Percentiles rank a stretch among this genome's conserved stretches.
Evolutionary conservation across 2,113 vertebrate species (phyloP).

Genomic region (Dipodomys merriami): DNA sequence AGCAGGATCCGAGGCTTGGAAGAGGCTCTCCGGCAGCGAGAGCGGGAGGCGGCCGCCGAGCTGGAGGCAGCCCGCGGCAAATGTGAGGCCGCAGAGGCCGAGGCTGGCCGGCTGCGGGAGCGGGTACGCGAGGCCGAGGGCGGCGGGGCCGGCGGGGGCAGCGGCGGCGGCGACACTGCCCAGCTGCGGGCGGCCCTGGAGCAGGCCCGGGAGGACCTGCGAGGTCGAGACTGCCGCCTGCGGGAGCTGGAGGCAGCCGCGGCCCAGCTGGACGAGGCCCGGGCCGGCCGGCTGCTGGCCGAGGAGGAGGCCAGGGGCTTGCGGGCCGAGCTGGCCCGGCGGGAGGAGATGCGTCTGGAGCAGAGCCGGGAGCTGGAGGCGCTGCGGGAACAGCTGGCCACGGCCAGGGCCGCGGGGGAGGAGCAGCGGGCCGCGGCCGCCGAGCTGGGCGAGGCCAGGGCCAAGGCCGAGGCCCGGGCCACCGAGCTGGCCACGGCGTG

Average conservation of each 20-base stretch:
- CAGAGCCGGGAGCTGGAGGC: conserved; percentile 84
- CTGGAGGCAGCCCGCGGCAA: conserved; percentile 82
- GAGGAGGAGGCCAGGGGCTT: conserved; percentile 79
- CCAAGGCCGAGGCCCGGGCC: conserved; percentile 84
- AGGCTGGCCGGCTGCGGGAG: conserved; percentile 86
- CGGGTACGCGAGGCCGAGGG: conserved; percentile 60
- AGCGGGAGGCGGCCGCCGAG: conserved; percentile 72
- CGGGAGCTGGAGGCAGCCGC: conserved; percentile 83
- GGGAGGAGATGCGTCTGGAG: conserved; percentile 83
- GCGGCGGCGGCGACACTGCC: conserved; percentile 66
- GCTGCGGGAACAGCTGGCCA: conserved; percentile 86
- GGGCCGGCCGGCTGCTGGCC: conserved; percentile 60
- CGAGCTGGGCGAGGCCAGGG: conserved; percentile 83
- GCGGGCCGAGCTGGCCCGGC: conserved; percentile 78
- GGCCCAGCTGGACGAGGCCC: conserved; percentile 62
- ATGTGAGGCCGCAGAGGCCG: conserved; percentile 81
- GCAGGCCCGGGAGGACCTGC: conserved; percentile 78
- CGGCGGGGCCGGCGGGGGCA: fast-evolving
- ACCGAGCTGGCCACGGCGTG: conserved; percentile 82
- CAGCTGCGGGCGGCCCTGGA: conserved; percentile 86
- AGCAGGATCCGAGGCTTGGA: conserved; percentile 21
- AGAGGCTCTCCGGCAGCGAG: conserved; percentile 44
- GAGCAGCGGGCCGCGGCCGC: conserved; percentile 84
- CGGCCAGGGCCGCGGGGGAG: conserved; percentile 81
- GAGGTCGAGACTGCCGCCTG: conserved; percentile 78